Evolutionary conservation across 2,888 invertebrate genomes (phyloP), one percentile per base, ranked within the genome.

Genomic region (Smittia sp.): DNA sequence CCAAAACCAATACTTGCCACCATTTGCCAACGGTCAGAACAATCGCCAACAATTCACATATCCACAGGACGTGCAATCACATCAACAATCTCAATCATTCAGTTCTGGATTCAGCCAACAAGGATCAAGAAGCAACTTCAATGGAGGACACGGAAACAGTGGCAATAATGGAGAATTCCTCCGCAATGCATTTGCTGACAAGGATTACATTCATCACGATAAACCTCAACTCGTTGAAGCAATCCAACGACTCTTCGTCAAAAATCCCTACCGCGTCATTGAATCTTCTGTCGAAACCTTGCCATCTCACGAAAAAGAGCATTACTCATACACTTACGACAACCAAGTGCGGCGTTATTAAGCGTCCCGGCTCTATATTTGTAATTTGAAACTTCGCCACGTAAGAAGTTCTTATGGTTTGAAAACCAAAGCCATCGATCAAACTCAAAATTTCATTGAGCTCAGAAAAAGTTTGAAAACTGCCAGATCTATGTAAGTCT

Each of bases 1-100:
- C n/a, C 24, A 27, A 22, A 18, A 67, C 9, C 38, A 38, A 39
- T 67, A 67, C n/a, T 41, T 67, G 15, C 65, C 25, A 7, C 65
- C 41, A 41, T 25, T 1, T 6, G 3, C 9, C 18, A 38, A 32
- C 22, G 41, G 41, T 1, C 38, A 39, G 15, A 73, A 41, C 20
- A 39, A 15, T 46, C 58, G 62, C n/a, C 73, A 73, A 27, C 38
- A 62, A n/a, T 73, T 39, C 25, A 73, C 73, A 18, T 73, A 73
- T 65, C 73, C 24, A 58, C 24, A 22, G 4, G 22, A 15, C 24
- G 4, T 15, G 4, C 58, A 58, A 3, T 58, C 24, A 3, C 3
- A 13, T 11, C 46, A 46, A 9, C 63, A 63, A 63, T 20, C 63
- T 1, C 63, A 63, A 20, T 20, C 25, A 4, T 63, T 63, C 22